Evolutionary conservation across 2,888 invertebrate species (phyloP).

Genomic region (Watsonalla binaria): DNA sequence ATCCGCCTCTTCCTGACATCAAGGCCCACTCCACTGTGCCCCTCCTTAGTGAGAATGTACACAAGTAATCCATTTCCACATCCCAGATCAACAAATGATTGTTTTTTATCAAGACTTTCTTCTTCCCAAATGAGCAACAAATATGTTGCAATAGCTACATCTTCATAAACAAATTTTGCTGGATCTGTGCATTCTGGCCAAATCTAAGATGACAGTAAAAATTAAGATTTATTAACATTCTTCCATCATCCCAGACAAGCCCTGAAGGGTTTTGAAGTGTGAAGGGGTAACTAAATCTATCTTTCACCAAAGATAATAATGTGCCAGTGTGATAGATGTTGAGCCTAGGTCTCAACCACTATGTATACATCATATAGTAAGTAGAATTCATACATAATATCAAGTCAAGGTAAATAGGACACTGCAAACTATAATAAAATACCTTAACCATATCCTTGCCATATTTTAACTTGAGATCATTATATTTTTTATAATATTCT

Average conservation of each 20-base stretch:
- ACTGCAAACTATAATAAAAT: constrained; percentile 3
- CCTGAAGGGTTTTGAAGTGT: no score
- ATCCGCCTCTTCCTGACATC: constrained; percentile 92
- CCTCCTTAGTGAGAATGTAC: constrained; percentile 90
- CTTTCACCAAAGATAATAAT: no score
- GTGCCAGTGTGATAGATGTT: no score
- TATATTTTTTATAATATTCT: constrained; percentile 85
- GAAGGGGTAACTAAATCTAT: no score
- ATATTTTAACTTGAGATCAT: constrained; percentile 87
- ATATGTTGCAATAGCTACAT: constrained; percentile 95
- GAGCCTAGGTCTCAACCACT: not conserved
- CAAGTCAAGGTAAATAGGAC: no score
- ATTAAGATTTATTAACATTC: not conserved
- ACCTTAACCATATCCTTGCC: constrained; percentile 84
- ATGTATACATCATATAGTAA: no score
- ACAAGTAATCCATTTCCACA: constrained; percentile 98
- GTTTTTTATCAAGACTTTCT: constrained; percentile 66
- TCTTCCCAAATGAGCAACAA: constrained; percentile 88
- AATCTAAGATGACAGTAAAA: constrained; percentile 66
- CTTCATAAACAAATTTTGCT: constrained; percentile 96
- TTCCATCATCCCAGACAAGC: no score
- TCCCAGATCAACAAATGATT: constrained; percentile 94
- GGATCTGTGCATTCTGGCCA: constrained; percentile 98
- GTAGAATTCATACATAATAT: no score
- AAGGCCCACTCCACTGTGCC: constrained; percentile 88